Percentiles rank a stretch among this genome's conserved stretches.
Evolutionary conservation across 2,113 vertebrate genomes (phyloP).

Genomic region (Ceyx margarethae): DNA sequence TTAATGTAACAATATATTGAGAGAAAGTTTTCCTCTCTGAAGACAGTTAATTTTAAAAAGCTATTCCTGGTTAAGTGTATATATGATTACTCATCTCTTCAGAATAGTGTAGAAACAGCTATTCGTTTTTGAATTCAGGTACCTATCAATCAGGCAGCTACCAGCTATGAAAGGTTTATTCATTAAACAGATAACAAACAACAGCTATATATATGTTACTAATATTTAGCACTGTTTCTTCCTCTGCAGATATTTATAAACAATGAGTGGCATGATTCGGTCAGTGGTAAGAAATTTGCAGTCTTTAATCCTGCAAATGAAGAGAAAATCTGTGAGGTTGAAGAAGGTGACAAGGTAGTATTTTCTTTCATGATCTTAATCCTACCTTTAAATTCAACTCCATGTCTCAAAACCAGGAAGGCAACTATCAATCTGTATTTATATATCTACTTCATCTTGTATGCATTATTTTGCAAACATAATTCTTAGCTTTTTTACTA

Average conservation of each 20-base stretch:
- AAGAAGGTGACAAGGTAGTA: conserved; percentile 84
- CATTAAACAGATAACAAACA: not conserved
- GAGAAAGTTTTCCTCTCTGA: not conserved
- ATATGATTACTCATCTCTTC: not conserved
- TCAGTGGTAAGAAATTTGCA: conserved; percentile 82
- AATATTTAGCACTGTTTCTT: not conserved
- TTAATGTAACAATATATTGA: not conserved
- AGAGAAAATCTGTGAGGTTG: conserved; percentile 85
- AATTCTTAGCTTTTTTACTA: not conserved
- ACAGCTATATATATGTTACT: not conserved
- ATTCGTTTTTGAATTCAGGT: not conserved
- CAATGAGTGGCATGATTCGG: conserved; percentile 86
- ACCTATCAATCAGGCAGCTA: not conserved
- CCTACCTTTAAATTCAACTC: not conserved
- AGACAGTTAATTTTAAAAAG: not conserved
- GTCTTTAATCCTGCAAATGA: conserved; percentile 84
- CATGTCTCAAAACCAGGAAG: not conserved
- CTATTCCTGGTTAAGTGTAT: not conserved
- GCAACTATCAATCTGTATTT: not conserved
- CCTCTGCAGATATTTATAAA: conserved; percentile 85
- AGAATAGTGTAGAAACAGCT: not conserved
- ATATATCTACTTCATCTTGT: not conserved
- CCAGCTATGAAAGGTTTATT: not conserved
- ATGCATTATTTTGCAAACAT: not conserved
- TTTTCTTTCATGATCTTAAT: not conserved